These are phyloP conservation scores for Amphipyra tragopoginis DNA, from an alignment of 2,888 invertebrate genomes.

Conservation along the genomic window DNA sequence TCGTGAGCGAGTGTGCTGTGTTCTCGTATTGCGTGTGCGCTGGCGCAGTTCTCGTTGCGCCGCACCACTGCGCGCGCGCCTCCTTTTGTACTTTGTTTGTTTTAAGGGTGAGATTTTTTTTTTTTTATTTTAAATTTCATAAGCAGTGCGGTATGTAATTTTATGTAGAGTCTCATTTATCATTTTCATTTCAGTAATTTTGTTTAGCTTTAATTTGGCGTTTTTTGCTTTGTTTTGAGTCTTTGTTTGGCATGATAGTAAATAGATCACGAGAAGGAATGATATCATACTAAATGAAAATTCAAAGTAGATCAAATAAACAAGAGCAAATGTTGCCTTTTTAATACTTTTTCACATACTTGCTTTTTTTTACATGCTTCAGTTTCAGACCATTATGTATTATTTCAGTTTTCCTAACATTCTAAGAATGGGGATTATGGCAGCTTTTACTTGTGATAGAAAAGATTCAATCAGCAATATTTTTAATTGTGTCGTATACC, in stretches of 20 bases:
- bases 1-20: slow-evolving; percentile 30
- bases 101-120: slow-evolving; percentile 51
- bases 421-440: too few species aligned
- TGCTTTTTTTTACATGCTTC: too few species aligned
- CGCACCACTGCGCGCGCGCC: slow-evolving; percentile 52
- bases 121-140: neutral
- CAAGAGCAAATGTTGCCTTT: too few species aligned
- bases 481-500: too few species aligned
- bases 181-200: neutral
- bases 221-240: slow-evolving; percentile 1
- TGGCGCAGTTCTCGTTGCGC: slow-evolving; percentile 53
- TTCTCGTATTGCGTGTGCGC: slow-evolving; percentile 22
- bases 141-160: neutral
- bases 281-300: too few species aligned
- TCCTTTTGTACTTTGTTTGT: slow-evolving; percentile 32
- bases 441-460: too few species aligned
- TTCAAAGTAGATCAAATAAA: too few species aligned
- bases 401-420: too few species aligned
- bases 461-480: too few species aligned
- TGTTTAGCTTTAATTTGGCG: neutral
- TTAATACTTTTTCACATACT: too few species aligned
- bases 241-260: slow-evolving; percentile 17
- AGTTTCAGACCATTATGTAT: too few species aligned
- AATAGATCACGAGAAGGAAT: slow-evolving; percentile 6
- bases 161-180: slow-evolving; percentile 4